These are phyloP conservation scores for Ischnura elegans DNA, from an alignment of 2,888 invertebrate genomes.

Conservation along the genomic window DNA sequence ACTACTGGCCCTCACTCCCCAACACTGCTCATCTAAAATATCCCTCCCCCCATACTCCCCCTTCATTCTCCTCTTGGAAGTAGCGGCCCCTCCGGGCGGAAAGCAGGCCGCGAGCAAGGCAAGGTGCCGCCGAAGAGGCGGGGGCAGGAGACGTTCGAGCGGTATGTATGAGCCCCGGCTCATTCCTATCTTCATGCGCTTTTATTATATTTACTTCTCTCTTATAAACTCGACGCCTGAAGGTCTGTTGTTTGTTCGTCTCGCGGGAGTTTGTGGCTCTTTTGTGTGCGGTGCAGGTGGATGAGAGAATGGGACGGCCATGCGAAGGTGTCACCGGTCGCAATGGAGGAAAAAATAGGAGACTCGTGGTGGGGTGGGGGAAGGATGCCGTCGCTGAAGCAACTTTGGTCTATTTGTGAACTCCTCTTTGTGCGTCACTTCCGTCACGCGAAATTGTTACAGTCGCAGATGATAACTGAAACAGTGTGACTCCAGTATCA, in stretches of 20 bases:
- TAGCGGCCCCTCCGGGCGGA: background rate
- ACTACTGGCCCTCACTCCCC: background rate
- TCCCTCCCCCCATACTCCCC: background rate
- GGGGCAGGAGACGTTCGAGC: slow-evolving; percentile 1
- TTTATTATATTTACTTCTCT: slow-evolving; percentile 65
- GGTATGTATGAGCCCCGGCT: background rate
- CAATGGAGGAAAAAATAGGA: slow-evolving; percentile 11
- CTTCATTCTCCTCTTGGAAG: background rate
- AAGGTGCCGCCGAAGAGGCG: slow-evolving; percentile 25
- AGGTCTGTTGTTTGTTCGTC: slow-evolving; percentile 63
- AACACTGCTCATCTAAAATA: background rate
- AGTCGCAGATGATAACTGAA: background rate
- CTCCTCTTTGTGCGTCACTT: slow-evolving; percentile 4
- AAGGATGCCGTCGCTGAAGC: background rate
- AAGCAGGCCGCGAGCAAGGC: background rate
- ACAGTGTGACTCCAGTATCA: background rate
- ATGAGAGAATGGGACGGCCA: background rate
- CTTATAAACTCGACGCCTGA: slow-evolving; percentile 66
- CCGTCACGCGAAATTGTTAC: background rate
- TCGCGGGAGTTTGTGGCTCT: slow-evolving; percentile 49
- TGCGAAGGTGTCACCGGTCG: slow-evolving; percentile 40
- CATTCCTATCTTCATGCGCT: slow-evolving; percentile 42
- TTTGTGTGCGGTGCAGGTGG: slow-evolving; percentile 49
- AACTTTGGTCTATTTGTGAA: background rate
- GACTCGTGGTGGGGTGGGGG: background rate